Evolutionary conservation across 2,888 invertebrate species (phyloP), one percentile per base, ranked within the genome.

Genomic region (Allacma fusca): DNA sequence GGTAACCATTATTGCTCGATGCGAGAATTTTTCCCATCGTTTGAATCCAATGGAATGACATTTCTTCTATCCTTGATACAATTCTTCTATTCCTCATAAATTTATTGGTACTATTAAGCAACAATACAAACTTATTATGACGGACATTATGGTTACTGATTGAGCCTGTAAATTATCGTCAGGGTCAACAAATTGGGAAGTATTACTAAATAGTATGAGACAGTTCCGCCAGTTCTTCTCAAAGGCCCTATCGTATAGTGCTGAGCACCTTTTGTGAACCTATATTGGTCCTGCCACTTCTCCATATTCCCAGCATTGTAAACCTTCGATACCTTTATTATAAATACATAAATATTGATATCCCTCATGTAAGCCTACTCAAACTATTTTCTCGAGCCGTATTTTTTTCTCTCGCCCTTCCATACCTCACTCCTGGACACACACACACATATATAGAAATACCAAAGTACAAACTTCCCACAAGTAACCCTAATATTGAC

Each of bases 121-220:
- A 50, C 50, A 50, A 50, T 76, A 75, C 81, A 83, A 83, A 83
- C 80, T 81, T 79, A 83, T 83, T 81, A 83, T 83, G 80, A 80
- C 72, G 59, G 75, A 76, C 78, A 81, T 80, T 81, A 81, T 78
- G 79, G 77, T 76, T 26, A 78, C 74, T 79, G 78, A 81, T 80
- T 79, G 80, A 79, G 72, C 73, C 71, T 70, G 80, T 81, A 82
- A 81, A 77, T 83, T 77, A 77, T 78, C 78, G 72, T 78, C 68
- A 68, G 73, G 29, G 65, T 59, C 69, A 64, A 78, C 74, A 73
- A 57, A 77, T 64, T 40, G 59, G 50, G 50, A 29, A 64, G 62
- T 74, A 74, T 62, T 69, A 78, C 74, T 78, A 78, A 78, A 78
- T 78, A 74, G 74, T 68, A 68, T 26, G 7, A 23, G 50, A 23